Percentiles rank a stretch among this genome's conserved stretches.
Evolutionary conservation across 1,140 invertebrate genomes (phyloP).

Genomic region (Drosophila jambulina): DNA sequence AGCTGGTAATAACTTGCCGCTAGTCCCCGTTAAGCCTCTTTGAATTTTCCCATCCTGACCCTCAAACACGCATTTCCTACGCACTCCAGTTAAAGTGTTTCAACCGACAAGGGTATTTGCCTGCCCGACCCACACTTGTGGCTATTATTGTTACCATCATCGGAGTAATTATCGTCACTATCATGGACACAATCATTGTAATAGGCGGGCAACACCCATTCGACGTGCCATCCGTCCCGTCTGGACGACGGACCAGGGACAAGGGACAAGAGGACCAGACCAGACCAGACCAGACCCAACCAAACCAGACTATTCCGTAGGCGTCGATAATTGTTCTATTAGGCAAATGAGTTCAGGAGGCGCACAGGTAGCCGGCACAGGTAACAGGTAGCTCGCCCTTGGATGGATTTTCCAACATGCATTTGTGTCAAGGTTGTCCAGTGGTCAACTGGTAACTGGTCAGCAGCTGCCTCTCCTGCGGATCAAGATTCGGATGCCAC

Average conservation of each 20-base stretch:
- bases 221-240: constrained; percentile 4
- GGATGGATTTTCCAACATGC: constrained; percentile 34
- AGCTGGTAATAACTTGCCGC: background rate
- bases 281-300: background rate
- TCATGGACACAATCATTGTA: constrained; percentile 37
- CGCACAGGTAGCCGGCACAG: constrained; percentile 28
- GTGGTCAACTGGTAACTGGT: constrained; percentile 28
- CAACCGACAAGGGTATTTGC: constrained; percentile 8
- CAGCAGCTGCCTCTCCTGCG: constrained; percentile 10
- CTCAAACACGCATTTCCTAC: background rate
- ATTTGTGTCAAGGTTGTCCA: constrained; percentile 61
- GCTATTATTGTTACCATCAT: constrained; percentile 28
- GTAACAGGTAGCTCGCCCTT: constrained; percentile 19
- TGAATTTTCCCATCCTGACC: background rate
- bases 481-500: constrained; percentile 8
- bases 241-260: background rate
- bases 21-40: background rate
- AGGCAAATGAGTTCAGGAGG: constrained; percentile 64
- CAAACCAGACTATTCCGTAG: constrained; percentile 22
- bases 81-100: constrained; percentile 6
- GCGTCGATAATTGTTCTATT: constrained; percentile 80
- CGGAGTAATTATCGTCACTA: constrained; percentile 38
- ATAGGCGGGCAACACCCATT: constrained; percentile 35
- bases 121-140: constrained; percentile 7
- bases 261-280: background rate